phyloP scores from a whole-genome alignment of 2,888 invertebrate species.

The Leptura quadrifasciata region DNA sequence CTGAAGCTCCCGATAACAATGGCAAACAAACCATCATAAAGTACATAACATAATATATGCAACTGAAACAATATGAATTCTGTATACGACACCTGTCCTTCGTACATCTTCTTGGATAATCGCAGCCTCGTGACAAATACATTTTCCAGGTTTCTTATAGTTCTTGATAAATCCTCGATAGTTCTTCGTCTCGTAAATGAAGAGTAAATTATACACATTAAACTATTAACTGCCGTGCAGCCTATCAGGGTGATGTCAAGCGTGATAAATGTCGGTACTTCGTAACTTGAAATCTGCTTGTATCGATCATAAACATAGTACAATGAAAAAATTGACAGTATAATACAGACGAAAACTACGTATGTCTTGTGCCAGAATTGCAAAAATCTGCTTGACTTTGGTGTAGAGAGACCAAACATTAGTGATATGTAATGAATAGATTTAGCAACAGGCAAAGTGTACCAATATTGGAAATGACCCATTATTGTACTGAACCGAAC shows the following conservation, averaged over 20 bases:
- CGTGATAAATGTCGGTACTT: not conserved
- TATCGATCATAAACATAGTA: not conserved
- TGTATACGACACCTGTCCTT: not conserved
- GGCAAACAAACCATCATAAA: not conserved
- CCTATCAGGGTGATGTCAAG: not conserved
- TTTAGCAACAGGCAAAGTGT: not conserved
- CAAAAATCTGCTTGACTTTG: not conserved
- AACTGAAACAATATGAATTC: not conserved
- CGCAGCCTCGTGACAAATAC: not conserved
- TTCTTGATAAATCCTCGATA: not conserved
- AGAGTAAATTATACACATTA: not conserved
- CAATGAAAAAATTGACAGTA: not conserved
- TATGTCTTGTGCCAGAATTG: not conserved
- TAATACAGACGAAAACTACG: not conserved
- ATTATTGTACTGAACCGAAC: not conserved
- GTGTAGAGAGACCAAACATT: not conserved
- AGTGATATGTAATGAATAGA: not conserved
- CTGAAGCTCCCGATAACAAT: not conserved
- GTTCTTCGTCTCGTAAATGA: not conserved
- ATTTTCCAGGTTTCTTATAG: not conserved
- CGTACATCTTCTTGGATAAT: not conserved
- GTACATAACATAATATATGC: not conserved
- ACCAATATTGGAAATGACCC: not conserved
- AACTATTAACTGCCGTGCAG: not conserved
- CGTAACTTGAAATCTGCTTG: not conserved